These are phyloP conservation scores for Calameuta pallipes DNA, from an alignment of 2,888 invertebrate species.

Conservation along the genomic window DNA sequence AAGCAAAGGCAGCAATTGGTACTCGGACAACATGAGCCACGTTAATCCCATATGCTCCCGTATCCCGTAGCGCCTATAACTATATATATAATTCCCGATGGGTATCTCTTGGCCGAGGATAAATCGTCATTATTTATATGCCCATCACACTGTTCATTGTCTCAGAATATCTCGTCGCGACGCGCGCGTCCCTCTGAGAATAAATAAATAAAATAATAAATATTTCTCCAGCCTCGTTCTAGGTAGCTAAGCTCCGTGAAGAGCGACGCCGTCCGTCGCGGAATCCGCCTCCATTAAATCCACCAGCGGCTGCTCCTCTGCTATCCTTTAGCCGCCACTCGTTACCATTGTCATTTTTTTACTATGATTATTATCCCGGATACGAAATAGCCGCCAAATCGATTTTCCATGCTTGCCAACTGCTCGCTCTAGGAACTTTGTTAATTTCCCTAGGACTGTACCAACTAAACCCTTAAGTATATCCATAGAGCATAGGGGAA, in stretches of 20 bases:
- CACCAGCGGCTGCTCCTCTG: neutral
- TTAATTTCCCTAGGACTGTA: neutral
- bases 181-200: slow-evolving; percentile 38
- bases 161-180: slow-evolving; percentile 43
- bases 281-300: neutral
- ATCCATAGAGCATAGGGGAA: neutral
- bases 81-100: slow-evolving; percentile 33
- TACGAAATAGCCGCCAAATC: neutral
- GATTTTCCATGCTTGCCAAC: neutral
- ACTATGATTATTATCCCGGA: neutral
- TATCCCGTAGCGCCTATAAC: neutral
- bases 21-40: neutral
- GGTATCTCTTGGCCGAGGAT: slow-evolving; percentile 56
- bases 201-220: slow-evolving; percentile 58
- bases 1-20: neutral
- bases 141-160: slow-evolving; percentile 58
- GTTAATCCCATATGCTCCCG: neutral
- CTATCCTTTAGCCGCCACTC: neutral
- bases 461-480: neutral
- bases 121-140: slow-evolving; percentile 58
- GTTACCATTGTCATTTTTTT: neutral
- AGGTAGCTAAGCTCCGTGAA: too few species aligned
- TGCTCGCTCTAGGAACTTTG: neutral
- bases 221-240: slow-evolving; percentile 9
- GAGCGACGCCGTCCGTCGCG: neutral